These are phyloP conservation scores for Orchesella flavescens DNA, from an alignment of 2,888 invertebrate species.

Conservation along the genomic window DNA sequence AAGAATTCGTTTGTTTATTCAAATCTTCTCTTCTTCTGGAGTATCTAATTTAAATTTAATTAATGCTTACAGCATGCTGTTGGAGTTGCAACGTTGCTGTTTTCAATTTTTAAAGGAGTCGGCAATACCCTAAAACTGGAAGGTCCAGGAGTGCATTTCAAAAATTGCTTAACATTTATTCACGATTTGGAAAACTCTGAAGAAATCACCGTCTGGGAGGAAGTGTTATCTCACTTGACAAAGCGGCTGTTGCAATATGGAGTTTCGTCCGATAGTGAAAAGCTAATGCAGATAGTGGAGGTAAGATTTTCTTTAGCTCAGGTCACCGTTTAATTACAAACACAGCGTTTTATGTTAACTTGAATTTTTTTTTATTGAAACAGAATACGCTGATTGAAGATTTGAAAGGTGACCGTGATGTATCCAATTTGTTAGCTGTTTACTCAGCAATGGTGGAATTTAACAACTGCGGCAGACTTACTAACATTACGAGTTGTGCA, in stretches of 20 bases:
- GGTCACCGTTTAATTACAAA: no score
- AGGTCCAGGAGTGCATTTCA: constrained; percentile 60
- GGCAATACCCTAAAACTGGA: constrained; percentile 75
- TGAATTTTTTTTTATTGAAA: constrained; percentile 5
- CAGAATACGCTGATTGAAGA: constrained; percentile 19
- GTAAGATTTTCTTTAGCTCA: constrained; percentile 25
- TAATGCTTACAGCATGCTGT: constrained; percentile 78
- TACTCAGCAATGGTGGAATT: constrained; percentile 48
- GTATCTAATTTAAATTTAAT: background rate
- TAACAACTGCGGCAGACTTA: constrained; percentile 47
- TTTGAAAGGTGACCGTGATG: background rate
- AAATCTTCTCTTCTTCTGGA: no score
- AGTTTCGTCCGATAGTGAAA: constrained; percentile 35
- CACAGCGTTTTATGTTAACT: background rate
- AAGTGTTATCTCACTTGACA: constrained; percentile 49
- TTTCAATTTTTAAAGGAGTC: constrained; percentile 90
- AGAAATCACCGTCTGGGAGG: constrained; percentile 43
- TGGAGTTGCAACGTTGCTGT: constrained; percentile 90
- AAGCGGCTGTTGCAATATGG: constrained; percentile 55
- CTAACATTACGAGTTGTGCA: constrained; percentile 39
- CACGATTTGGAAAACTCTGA: constrained; percentile 24
- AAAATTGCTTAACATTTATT: constrained; percentile 39
- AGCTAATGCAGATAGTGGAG: constrained; percentile 56
- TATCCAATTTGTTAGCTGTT: constrained; percentile 19
- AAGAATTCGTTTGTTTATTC: background rate